A percentile compares a stretch with the other conserved stretches of the same genome.
Conservation (phyloP, 2,797 vertebrate genomes). For the Hemitrygon akajei region DNA sequence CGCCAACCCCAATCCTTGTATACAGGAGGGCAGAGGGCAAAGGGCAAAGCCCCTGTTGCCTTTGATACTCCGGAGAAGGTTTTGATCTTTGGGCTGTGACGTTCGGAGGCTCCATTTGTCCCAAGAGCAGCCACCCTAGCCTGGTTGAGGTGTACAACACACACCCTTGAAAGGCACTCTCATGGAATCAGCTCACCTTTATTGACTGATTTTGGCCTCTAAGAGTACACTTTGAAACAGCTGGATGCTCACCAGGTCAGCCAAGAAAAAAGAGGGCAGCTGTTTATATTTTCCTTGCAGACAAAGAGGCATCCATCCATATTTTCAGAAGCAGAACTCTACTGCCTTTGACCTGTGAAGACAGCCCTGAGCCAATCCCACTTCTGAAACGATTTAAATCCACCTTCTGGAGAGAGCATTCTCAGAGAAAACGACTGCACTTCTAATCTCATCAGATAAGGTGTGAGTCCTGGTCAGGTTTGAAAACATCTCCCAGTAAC, state of each 20-base stretch:
- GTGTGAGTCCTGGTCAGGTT: neutral
- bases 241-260: neutral
- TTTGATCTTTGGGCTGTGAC: neutral
- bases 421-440: neutral
- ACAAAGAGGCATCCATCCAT: neutral
- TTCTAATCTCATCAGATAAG: neutral
- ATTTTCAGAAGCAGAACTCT: too few species aligned
- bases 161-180: neutral
- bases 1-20: neutral
- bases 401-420: neutral
- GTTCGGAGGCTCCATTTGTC: neutral
- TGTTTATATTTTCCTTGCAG: neutral
- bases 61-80: neutral
- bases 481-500: neutral
- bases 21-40: neutral
- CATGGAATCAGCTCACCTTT: neutral
- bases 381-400: neutral
- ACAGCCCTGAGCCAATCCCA: neutral
- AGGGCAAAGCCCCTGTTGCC: neutral
- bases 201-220: neutral
- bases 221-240: neutral
- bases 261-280: neutral
- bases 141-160: neutral
- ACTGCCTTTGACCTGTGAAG: neutral
- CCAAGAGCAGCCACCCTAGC: neutral